A percentile compares a stretch with the other conserved stretches of the same genome.
Evolutionary conservation across 1,140 invertebrate genomes (phyloP).

Genomic region (Camponotus pennsylvanicus): DNA sequence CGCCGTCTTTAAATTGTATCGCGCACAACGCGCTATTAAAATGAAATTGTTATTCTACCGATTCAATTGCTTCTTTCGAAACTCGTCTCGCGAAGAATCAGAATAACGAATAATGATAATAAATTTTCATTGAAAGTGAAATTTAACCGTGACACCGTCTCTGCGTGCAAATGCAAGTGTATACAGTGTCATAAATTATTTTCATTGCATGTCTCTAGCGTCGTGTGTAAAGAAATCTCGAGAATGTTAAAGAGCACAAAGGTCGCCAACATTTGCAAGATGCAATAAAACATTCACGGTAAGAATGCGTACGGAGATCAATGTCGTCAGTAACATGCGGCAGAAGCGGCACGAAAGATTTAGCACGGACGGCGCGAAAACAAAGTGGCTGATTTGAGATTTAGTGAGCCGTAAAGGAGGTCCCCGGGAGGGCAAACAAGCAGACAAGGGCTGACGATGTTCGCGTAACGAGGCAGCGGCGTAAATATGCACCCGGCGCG

Average conservation of each 20-base stretch:
- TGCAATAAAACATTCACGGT: conserved; percentile 28
- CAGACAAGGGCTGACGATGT: conserved; percentile 65
- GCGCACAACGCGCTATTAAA: background rate
- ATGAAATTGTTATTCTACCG: background rate
- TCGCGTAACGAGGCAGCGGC: conserved; percentile 62
- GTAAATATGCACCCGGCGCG: conserved; percentile 50
- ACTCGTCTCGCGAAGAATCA: too few relatives aligned
- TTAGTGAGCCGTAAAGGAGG: conserved; percentile 69
- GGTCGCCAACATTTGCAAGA: conserved; percentile 13
- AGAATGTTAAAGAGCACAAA: conserved; percentile 22
- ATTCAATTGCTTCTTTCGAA: background rate
- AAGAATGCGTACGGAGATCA: background rate
- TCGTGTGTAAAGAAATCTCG: conserved; percentile 19
- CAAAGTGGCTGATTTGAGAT: conserved; percentile 73
- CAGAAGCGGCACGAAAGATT: conserved; percentile 54
- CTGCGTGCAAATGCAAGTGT: background rate
- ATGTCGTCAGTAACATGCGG: conserved; percentile 9
- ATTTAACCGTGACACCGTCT: background rate
- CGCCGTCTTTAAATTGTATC: background rate
- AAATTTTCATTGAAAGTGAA: background rate
- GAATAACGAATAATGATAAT: background rate
- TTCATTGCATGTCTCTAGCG: background rate
- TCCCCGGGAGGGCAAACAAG: conserved; percentile 61
- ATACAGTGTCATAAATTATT: conserved; percentile 27
- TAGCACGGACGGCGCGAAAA: conserved; percentile 59